A percentile compares a stretch with the other conserved stretches of the same genome.
phyloP scores from a whole-genome alignment of 2,797 vertebrate genomes.

The Parambassis ranga region DNA sequence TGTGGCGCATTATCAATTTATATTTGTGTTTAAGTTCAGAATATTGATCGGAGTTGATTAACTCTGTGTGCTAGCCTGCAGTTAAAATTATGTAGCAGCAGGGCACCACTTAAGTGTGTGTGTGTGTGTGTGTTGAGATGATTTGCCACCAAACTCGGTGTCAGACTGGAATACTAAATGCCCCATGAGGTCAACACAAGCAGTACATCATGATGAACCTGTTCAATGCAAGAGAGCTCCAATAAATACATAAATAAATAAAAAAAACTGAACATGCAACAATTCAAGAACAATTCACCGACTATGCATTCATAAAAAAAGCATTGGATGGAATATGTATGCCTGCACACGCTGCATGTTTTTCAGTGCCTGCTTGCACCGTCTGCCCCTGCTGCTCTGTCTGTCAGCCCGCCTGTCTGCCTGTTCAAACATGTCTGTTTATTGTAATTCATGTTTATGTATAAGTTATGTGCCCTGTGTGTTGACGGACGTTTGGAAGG shows the following conservation, averaged over 20 bases:
- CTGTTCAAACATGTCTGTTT: slow-evolving; percentile 55
- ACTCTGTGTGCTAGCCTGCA: slow-evolving; percentile 43
- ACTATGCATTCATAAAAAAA: too few species aligned
- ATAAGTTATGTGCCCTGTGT: slow-evolving; percentile 29
- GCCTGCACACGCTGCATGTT: neutral
- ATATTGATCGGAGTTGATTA: slow-evolving; percentile 69
- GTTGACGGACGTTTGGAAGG: too few species aligned
- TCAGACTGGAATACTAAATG: slow-evolving; percentile 65
- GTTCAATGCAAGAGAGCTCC: slow-evolving; percentile 22
- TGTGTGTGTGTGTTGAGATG: slow-evolving; percentile 41
- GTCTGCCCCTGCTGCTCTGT: neutral
- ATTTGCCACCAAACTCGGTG: slow-evolving; percentile 49
- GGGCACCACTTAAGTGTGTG: slow-evolving; percentile 30
- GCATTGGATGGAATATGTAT: neutral
- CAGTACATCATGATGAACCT: slow-evolving; percentile 58
- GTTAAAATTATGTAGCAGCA: slow-evolving; percentile 53
- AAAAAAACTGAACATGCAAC: neutral
- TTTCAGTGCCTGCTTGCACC: slow-evolving; percentile 8
- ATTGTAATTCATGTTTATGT: slow-evolving; percentile 57
- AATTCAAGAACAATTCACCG: neutral
- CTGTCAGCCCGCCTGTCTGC: slow-evolving; percentile 22
- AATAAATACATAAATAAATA: slow-evolving; percentile 6
- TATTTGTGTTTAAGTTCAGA: slow-evolving; percentile 54
- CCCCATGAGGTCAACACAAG: slow-evolving; percentile 57
- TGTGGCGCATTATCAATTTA: slow-evolving; percentile 42